Evolutionary conservation across 2,888 invertebrate species (phyloP).

Genomic region (Phlogophora meticulosa): DNA sequence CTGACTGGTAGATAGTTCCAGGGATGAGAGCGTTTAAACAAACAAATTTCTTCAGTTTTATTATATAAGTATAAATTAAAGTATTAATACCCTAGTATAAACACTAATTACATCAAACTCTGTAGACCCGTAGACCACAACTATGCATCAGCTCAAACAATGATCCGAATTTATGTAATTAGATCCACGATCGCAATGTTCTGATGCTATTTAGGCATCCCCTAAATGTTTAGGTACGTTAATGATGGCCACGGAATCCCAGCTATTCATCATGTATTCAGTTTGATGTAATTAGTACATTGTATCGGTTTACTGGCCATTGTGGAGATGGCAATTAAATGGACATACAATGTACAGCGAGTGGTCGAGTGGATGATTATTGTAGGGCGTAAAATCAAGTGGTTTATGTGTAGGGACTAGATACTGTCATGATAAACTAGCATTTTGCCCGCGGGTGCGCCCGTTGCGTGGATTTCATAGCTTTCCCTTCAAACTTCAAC

Average conservation of each 20-base stretch:
- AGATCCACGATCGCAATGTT: conserved; percentile 44
- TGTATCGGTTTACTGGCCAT: conserved; percentile 48
- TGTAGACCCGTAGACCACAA: conserved; percentile 22
- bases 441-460: too few species aligned
- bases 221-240: conserved; percentile 49
- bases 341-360: conserved; percentile 16
- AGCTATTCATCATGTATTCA: conserved; percentile 54
- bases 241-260: conserved; percentile 61
- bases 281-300: conserved; percentile 59
- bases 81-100: not conserved
- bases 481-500: too few species aligned
- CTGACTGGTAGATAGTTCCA: too few species aligned
- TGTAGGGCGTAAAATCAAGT: not conserved
- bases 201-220: conserved; percentile 45
- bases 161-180: conserved; percentile 56
- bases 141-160: conserved; percentile 38
- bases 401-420: not conserved
- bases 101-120: conserved; percentile 2
- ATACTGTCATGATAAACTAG: too few species aligned
- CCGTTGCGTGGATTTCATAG: too few species aligned
- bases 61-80: too few species aligned
- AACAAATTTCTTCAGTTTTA: too few species aligned
- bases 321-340: conserved; percentile 41
- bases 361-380: conserved; percentile 4
- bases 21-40: too few species aligned